These are phyloP conservation scores for Volucella inflata DNA, from an alignment of 2,888 invertebrate species.

Conservation along the genomic window DNA sequence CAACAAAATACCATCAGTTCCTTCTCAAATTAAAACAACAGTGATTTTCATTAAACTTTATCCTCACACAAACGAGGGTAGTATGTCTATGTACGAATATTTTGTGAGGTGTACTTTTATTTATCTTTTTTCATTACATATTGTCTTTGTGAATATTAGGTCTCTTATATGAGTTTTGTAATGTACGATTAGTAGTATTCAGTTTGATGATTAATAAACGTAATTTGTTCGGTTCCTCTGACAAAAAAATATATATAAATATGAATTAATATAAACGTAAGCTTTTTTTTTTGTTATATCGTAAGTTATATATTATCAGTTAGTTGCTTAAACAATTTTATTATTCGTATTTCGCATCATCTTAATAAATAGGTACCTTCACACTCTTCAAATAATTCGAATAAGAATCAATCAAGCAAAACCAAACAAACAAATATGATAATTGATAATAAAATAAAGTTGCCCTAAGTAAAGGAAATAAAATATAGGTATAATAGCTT, in stretches of 20 bases:
- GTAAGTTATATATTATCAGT: not conserved
- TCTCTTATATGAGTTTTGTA: constrained; percentile 55
- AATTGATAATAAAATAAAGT: not conserved
- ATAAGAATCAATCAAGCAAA: constrained; percentile 14
- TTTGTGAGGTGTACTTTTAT: constrained; percentile 35
- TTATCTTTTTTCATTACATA: constrained; percentile 54
- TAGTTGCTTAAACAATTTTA: constrained; percentile 32
- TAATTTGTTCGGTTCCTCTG: constrained; percentile 55
- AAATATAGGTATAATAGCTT: constrained; percentile 36
- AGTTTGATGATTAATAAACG: constrained; percentile 36
- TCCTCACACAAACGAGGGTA: constrained; percentile 38
- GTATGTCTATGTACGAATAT: too few relatives aligned
- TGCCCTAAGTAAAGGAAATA: constrained; percentile 31
- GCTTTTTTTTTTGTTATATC: constrained; percentile 2
- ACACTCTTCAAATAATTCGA: constrained; percentile 41
- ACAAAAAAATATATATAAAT: constrained; percentile 46
- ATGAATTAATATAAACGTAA: constrained; percentile 19
- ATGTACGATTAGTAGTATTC: constrained; percentile 50
- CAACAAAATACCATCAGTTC: not conserved
- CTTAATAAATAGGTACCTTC: constrained; percentile 55
- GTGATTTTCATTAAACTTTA: constrained; percentile 34
- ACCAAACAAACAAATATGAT: constrained; percentile 2
- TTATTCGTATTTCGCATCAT: not conserved
- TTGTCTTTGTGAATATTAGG: constrained; percentile 71
- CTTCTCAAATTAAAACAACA: constrained; percentile 21